A percentile compares a stretch with the other conserved stretches of the same genome.
Conservation (phyloP, 92 coral and sea anemone genomes). For the Parazoanthus atlanticus region DNA sequence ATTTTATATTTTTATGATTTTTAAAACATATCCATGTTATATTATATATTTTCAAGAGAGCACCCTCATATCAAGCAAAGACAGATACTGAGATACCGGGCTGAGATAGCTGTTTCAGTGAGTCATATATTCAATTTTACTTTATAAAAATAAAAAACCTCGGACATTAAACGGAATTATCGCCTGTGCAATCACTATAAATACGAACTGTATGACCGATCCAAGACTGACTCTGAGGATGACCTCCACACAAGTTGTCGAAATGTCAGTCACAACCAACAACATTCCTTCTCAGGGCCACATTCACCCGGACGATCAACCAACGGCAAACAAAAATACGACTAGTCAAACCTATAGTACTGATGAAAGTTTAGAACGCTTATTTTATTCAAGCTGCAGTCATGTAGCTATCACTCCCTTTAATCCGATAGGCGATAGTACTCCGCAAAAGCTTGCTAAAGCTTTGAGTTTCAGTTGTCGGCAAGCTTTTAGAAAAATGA, state of each 20-base stretch:
- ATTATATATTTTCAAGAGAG: background rate
- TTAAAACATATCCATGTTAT: background rate
- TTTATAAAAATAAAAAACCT: no score
- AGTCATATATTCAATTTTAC: background rate
- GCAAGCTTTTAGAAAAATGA: conserved; percentile 23
- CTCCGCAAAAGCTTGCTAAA: background rate
- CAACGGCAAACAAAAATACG: background rate
- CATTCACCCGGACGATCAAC: no score
- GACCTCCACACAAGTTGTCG: no score
- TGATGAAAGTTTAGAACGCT: background rate
- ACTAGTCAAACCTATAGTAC: background rate
- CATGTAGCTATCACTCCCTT: background rate
- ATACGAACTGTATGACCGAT: no score
- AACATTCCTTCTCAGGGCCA: no score
- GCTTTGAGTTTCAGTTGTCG: conserved; percentile 4
- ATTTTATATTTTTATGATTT: background rate
- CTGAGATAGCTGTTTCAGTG: background rate
- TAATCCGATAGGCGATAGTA: background rate
- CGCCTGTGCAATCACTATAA: no score
- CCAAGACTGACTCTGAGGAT: no score
- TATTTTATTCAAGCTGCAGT: background rate
- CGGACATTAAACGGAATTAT: no score
- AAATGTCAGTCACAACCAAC: no score
- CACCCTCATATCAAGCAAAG: background rate
- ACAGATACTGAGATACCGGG: no score